Conservation (phyloP, 2,888 invertebrate species). For the Malthinus seriepunctatus region DNA sequence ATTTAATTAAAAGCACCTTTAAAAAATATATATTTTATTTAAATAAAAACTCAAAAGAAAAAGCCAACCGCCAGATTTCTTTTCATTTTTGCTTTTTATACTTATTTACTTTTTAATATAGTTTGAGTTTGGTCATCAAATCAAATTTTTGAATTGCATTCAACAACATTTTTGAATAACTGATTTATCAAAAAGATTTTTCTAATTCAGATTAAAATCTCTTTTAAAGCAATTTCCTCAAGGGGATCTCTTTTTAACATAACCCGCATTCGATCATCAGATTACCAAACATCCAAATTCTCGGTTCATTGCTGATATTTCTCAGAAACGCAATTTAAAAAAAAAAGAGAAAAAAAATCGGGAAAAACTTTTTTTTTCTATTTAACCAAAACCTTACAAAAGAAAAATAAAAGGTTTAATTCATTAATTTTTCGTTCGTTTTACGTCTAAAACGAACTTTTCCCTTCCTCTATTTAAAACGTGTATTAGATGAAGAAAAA, state of each 20-base stretch:
- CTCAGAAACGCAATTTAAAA: slow-evolving; percentile 26
- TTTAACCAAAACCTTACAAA: no score
- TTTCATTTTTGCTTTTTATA: background rate
- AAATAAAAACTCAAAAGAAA: background rate
- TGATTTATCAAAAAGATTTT: slow-evolving; percentile 33
- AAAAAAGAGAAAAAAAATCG: slow-evolving; percentile 2
- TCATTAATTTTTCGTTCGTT: background rate
- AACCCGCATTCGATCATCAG: slow-evolving; percentile 46
- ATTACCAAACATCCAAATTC: slow-evolving; percentile 43
- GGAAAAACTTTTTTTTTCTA: no score
- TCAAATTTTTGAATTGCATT: slow-evolving; percentile 10
- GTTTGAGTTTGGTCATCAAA: slow-evolving; percentile 8
- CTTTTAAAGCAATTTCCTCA: slow-evolving; percentile 41
- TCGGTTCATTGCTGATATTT: slow-evolving; percentile 38
- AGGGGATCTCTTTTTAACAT: slow-evolving; percentile 38
- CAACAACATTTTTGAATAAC: slow-evolving; percentile 19
- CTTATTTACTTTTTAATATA: slow-evolving; percentile 4
- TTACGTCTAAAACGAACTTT: slow-evolving; percentile 35
- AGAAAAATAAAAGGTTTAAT: no score
- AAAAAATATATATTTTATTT: no score
- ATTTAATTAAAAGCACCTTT: no score
- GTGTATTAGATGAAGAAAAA: slow-evolving; percentile 8
- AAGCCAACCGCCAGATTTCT: background rate
- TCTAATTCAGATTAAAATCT: slow-evolving; percentile 40
- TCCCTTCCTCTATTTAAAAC: slow-evolving; percentile 38